Conservation (phyloP, 2,888 invertebrate genomes). For the Fragum sueziense region DNA sequence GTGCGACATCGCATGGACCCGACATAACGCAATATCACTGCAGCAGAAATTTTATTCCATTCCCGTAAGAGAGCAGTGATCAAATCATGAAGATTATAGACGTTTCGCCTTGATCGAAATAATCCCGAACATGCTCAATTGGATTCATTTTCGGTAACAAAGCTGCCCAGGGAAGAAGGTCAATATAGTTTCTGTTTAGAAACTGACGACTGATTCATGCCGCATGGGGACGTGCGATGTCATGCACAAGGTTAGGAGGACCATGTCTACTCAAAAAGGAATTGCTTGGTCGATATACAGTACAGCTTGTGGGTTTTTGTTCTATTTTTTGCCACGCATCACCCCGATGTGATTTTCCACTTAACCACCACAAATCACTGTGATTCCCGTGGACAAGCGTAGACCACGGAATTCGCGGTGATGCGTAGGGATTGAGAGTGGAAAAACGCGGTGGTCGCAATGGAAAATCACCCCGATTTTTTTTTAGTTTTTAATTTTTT, state of each 20-base stretch:
- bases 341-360: no score
- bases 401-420: not conserved
- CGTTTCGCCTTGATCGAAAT: no score
- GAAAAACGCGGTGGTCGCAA: no score
- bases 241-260: constrained; percentile 1
- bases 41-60: constrained; percentile 26
- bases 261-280: constrained; percentile 17
- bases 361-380: no score
- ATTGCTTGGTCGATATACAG: no score
- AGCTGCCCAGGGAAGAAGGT: constrained; percentile 23
- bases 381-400: constrained; percentile 18
- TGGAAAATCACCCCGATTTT: no score
- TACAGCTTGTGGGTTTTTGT: no score
- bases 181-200: constrained; percentile 20
- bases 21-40: constrained; percentile 10
- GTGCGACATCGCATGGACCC: constrained; percentile 16
- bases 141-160: constrained; percentile 26
- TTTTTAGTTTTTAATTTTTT: no score
- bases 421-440: no score
- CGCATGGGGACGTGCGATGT: constrained; percentile 25
- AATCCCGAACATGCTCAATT: constrained; percentile 32
- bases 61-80: constrained; percentile 12
- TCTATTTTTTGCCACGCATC: no score
- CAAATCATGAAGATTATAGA: not conserved
- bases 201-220: constrained; percentile 16